A percentile compares a stretch with the other conserved stretches of the same genome.
phyloP scores from a whole-genome alignment of 1,140 invertebrate genomes.

The Lepidurus arcticus region DNA sequence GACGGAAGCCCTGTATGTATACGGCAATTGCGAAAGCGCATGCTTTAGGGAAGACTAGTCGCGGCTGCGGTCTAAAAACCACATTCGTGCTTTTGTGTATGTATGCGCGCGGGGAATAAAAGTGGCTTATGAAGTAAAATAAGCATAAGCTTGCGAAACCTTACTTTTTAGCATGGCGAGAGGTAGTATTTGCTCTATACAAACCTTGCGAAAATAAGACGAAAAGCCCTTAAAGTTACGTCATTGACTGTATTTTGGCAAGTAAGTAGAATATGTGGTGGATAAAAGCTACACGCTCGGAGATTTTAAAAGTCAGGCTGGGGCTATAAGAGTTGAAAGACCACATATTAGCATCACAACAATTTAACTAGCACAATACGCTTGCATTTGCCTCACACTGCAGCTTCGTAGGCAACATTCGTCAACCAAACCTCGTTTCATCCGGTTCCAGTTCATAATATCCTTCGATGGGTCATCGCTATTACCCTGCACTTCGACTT shows the following conservation, averaged over 20 bases:
- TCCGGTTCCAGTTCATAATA: not conserved
- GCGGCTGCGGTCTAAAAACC: not conserved
- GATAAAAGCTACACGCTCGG: too few relatives aligned
- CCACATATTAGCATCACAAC: too few relatives aligned
- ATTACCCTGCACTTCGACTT: not conserved
- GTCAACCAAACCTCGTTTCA: not conserved
- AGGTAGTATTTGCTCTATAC: too few relatives aligned
- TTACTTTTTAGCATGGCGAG: too few relatives aligned
- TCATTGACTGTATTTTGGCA: conserved; percentile 5
- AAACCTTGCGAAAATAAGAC: too few relatives aligned
- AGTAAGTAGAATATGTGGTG: too few relatives aligned
- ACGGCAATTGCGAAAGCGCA: not conserved
- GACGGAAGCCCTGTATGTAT: not conserved
- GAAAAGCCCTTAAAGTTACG: not conserved
- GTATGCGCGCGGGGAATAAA: not conserved
- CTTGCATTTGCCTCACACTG: not conserved
- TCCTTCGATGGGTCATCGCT: not conserved
- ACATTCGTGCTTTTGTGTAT: not conserved
- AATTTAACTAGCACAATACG: not conserved
- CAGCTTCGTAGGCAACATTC: not conserved
- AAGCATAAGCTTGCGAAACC: not conserved
- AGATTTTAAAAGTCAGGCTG: too few relatives aligned
- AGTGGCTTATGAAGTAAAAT: not conserved
- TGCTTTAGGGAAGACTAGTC: not conserved
- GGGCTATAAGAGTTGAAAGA: too few relatives aligned